Evolutionary conservation across 35 echinoderm and acorn worm species (phyloP).

Genomic region (Stichopus chloronotus): DNA sequence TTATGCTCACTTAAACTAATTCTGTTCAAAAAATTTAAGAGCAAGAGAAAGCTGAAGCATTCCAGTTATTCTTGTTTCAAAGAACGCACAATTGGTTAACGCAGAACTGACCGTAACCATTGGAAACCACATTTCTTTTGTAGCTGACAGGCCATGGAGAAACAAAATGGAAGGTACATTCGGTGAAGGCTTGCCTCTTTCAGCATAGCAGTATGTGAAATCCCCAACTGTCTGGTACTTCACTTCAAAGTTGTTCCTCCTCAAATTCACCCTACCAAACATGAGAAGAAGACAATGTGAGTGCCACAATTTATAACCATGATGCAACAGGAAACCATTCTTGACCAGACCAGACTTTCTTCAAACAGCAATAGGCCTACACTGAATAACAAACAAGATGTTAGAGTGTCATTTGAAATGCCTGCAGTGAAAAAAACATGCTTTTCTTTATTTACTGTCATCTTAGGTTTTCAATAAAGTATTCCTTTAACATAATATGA

Average conservation of each 20-base stretch:
- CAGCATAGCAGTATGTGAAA: constrained; percentile 76
- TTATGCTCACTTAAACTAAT: too few relatives aligned
- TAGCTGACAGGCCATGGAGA: constrained; percentile 76
- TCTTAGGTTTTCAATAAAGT: too few relatives aligned
- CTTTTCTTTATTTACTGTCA: too few relatives aligned
- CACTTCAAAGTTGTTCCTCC: constrained; percentile 49
- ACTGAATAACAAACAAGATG: too few relatives aligned
- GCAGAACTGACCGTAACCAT: constrained; percentile 60
- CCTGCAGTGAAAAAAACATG: too few relatives aligned
- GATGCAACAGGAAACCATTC: not conserved
- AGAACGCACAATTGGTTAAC: too few relatives aligned
- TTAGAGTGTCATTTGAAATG: too few relatives aligned
- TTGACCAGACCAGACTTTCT: not conserved
- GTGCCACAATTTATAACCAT: not conserved
- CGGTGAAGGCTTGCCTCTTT: constrained; percentile 54
- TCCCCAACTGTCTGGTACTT: constrained; percentile 57
- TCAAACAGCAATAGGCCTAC: too few relatives aligned
- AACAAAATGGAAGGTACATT: constrained; percentile 63
- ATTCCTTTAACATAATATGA: too few relatives aligned
- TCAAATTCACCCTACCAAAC: constrained; percentile 50
- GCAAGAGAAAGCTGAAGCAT: too few relatives aligned
- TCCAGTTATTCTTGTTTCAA: too few relatives aligned
- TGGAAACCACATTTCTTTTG: constrained; percentile 77
- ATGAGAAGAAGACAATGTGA: not conserved
- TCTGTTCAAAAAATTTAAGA: too few relatives aligned